These are phyloP conservation scores for Empis stercorea DNA, from an alignment of 2,888 invertebrate species.

Conservation along the genomic window DNA sequence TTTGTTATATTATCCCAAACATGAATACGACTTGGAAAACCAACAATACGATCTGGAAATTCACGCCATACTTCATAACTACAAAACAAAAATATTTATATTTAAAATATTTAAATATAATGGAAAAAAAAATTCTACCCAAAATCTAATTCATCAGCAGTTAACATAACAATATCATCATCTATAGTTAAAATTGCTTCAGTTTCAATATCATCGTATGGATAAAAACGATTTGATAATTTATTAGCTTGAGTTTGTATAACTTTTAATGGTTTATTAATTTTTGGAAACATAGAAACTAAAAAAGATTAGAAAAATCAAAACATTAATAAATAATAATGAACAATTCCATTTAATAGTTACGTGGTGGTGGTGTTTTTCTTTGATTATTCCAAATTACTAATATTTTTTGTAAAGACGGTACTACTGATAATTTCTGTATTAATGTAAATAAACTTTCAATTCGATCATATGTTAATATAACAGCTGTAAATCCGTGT, in stretches of 20 bases:
- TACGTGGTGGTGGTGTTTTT: constrained; percentile 77
- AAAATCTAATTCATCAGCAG: constrained; percentile 91
- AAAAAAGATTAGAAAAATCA: constrained; percentile 20
- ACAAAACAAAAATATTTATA: constrained; percentile 4
- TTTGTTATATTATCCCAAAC: constrained; percentile 80
- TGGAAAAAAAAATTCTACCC: constrained; percentile 47
- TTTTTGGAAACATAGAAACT: constrained; percentile 82
- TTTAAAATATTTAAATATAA: constrained; percentile 5
- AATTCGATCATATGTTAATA: constrained; percentile 85
- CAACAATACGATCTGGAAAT: constrained; percentile 91
- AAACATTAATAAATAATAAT: neutral
- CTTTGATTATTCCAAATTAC: constrained; percentile 95
- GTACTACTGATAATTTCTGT: constrained; percentile 70
- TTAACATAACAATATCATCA: constrained; percentile 92
- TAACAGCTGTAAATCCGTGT: constrained; percentile 90
- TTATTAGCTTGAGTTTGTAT: constrained; percentile 83
- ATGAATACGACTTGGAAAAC: constrained; percentile 90
- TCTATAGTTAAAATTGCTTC: constrained; percentile 91
- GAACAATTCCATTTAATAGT: constrained; percentile 27
- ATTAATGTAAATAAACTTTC: constrained; percentile 80
- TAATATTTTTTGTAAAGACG: constrained; percentile 80
- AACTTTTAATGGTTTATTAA: constrained; percentile 77
- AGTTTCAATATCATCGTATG: constrained; percentile 92
- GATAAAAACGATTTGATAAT: constrained; percentile 90
- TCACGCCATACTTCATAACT: constrained; percentile 86